These are phyloP conservation scores for Drosophila dunni DNA, from an alignment of 1,140 invertebrate genomes.

Conservation along the genomic window DNA sequence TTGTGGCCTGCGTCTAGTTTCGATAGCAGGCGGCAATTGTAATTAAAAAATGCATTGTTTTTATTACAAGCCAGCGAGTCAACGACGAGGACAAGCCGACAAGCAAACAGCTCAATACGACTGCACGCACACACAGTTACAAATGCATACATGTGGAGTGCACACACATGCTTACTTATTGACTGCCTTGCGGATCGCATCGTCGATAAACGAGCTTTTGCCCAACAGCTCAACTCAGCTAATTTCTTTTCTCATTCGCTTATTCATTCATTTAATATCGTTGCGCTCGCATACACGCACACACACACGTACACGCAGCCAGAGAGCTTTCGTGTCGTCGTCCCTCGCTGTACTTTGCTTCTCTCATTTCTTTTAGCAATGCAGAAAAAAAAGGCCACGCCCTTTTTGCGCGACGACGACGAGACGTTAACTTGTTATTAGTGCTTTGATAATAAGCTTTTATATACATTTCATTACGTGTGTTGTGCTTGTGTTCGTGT, in stretches of 20 bases:
- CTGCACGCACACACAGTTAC: neutral
- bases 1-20: constrained; percentile 59
- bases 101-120: constrained; percentile 24
- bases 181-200: neutral
- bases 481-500: neutral
- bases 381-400: constrained; percentile 41
- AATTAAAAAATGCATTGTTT: constrained; percentile 71
- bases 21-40: constrained; percentile 73
- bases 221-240: constrained; percentile 16
- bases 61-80: constrained; percentile 53
- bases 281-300: constrained; percentile 5
- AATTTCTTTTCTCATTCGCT: constrained; percentile 31
- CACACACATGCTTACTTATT: neutral
- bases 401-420: constrained; percentile 26
- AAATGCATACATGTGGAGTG: no score
- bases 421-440: constrained; percentile 37
- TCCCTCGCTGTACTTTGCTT: neutral
- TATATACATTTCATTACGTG: constrained; percentile 18
- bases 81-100: constrained; percentile 18
- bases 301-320: constrained; percentile 1
- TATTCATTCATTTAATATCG: constrained; percentile 34
- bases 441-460: constrained; percentile 55
- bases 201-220: constrained; percentile 21
- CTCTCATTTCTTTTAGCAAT: constrained; percentile 23
- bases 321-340: constrained; percentile 28